phyloP scores from a whole-genome alignment of 2,888 invertebrate genomes.

The Eristalinus aeneus region DNA sequence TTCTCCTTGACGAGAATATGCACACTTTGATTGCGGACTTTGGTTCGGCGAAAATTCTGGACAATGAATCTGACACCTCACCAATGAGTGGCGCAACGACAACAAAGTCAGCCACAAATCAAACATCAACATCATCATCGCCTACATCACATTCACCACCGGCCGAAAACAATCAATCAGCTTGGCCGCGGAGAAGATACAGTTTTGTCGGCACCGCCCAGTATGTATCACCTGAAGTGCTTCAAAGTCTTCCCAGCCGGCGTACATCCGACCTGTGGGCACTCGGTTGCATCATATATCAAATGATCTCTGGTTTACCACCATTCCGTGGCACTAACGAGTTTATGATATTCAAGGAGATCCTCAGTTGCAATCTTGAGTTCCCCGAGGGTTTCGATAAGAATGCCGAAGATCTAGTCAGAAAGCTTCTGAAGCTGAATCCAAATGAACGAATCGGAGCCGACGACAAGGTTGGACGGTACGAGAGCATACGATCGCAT shows the following conservation, averaged over 20 bases:
- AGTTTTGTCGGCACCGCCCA: slow-evolving; percentile 99
- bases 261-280: slow-evolving; percentile 97
- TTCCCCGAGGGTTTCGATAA: slow-evolving; percentile 95
- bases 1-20: slow-evolving; percentile 96
- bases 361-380: slow-evolving; percentile 93
- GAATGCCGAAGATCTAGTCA: slow-evolving; percentile 92
- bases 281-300: slow-evolving; percentile 96
- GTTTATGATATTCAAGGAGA: slow-evolving; percentile 97
- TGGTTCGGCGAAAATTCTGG: slow-evolving; percentile 94
- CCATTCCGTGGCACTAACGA: slow-evolving; percentile 96
- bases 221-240: slow-evolving; percentile 98
- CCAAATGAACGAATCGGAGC: slow-evolving; percentile 91
- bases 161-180: slow-evolving; percentile 75
- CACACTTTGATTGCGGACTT: slow-evolving; percentile 98
- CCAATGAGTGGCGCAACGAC: slow-evolving; percentile 9
- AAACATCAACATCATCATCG: slow-evolving; percentile 58
- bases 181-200: slow-evolving; percentile 82
- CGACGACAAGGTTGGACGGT: slow-evolving; percentile 86
- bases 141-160: slow-evolving; percentile 39
- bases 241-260: slow-evolving; percentile 89
- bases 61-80: slow-evolving; percentile 72
- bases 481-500: slow-evolving; percentile 92
- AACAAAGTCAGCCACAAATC: slow-evolving; percentile 7
- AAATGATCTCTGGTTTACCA: slow-evolving; percentile 96
- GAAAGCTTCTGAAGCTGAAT: slow-evolving; percentile 91